Evolutionary conservation across 2,113 vertebrate genomes (phyloP), one percentile per base, ranked within the genome.

Genomic region (Casuarius casuarius): DNA sequence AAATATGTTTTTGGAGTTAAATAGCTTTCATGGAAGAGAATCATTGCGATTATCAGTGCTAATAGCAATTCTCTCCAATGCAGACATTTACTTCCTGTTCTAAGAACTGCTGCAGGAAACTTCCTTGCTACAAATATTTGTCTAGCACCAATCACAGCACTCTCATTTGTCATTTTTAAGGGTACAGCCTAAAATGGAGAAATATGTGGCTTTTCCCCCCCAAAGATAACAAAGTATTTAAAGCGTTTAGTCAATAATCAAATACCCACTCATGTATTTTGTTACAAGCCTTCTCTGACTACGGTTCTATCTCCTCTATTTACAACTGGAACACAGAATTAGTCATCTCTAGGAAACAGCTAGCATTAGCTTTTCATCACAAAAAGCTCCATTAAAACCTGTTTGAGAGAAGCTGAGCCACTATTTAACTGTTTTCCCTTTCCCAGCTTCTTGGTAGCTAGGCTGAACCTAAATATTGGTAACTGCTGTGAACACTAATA

Each of bases 1-100:
- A 96, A 96, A 91, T 91, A 95, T 75, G 87, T 85, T 95, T 82
- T 88, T 95, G 81, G 84, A 96, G 95, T 94, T 97, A 94, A 94
- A 87, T 78, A 92, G 92, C 89, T 96, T 95, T 95, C 92, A 95
- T 6, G 94, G 89, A 95, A 94, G 74, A 95, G 92, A 94, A 96
- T 96, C 92, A 89, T 59, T 93, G 87, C 67, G 81, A 96, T 94
- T 96, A 94, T 93, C 92, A 90, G 78, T 87, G 84, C 81, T 92
- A 94, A 94, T 46, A 94, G 87, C 89, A 88, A 94, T 88, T 76
- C 28, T 95, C 84, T 91, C 74, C 44, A 38, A 89, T 80, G 92
- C 58, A 91, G 86, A 95, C 81, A 61, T 94, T 96, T 94, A 92
- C 92, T 96, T 96, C 92, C 94, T 91, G 87, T 95, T 89, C 68